A percentile compares a stretch with the other conserved stretches of the same genome.
Evolutionary conservation across 2,113 vertebrate species (phyloP).

Genomic region (Pelmatolapia mariae): DNA sequence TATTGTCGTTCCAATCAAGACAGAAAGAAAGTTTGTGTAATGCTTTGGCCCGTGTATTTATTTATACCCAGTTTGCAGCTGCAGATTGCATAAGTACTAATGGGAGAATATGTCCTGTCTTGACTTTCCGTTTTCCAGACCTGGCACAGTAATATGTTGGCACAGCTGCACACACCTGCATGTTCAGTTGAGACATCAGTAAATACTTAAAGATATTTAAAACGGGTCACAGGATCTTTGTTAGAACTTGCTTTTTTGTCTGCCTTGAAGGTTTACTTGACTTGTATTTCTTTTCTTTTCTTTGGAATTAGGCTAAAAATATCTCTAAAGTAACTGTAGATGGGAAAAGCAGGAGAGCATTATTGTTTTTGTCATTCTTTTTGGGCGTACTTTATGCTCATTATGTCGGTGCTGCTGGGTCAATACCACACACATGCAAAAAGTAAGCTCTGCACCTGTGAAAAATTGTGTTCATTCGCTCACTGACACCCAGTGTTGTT

Average conservation of each 20-base stretch:
- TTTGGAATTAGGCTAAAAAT: background rate
- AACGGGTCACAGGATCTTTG: background rate
- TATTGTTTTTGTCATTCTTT: background rate
- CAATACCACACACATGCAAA: background rate
- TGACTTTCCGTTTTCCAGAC: background rate
- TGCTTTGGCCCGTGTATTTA: background rate
- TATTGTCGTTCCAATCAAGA: background rate
- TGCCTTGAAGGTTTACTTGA: background rate
- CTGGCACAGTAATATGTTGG: background rate
- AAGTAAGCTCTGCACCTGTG: background rate
- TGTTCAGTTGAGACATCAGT: background rate
- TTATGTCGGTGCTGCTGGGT: background rate
- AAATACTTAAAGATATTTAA: slow-evolving; percentile 2
- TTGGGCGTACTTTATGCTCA: background rate
- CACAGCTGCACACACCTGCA: background rate
- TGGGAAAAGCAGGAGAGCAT: background rate
- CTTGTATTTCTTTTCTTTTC: background rate
- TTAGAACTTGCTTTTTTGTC: slow-evolving; percentile 7
- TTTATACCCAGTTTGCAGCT: background rate
- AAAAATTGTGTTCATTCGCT: background rate
- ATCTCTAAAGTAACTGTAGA: background rate
- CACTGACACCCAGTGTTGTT: background rate
- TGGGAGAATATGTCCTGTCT: background rate
- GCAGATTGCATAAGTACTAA: background rate
- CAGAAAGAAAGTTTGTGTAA: background rate